Percentiles rank a stretch among this genome's conserved stretches.
phyloP scores from a whole-genome alignment of 2,113 vertebrate genomes.

The Neomonachus schauinslandi region DNA sequence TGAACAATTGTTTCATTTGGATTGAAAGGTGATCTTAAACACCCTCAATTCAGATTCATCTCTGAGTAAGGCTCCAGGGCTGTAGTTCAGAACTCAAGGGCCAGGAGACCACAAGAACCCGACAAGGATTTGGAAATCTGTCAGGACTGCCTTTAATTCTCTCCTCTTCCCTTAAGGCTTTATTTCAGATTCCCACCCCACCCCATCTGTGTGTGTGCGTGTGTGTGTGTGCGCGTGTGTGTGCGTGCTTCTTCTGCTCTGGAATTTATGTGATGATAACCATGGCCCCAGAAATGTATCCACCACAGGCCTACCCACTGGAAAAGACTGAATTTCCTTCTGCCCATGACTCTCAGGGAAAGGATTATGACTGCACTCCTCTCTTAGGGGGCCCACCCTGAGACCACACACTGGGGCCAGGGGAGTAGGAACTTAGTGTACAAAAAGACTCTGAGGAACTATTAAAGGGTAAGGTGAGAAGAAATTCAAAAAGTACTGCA shows the following conservation, averaged over 20 bases:
- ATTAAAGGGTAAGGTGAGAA: background rate
- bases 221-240: background rate
- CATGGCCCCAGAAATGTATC: background rate
- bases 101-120: background rate
- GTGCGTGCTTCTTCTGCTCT: background rate
- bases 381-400: background rate
- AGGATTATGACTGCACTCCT: background rate
- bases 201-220: background rate
- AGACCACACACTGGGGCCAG: background rate
- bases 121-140: background rate
- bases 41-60: background rate
- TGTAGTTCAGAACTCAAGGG: background rate
- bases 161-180: background rate
- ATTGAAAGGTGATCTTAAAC: conserved; percentile 1
- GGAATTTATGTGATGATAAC: background rate
- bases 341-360: background rate
- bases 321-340: background rate
- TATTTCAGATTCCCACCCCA: background rate
- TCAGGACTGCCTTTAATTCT: background rate
- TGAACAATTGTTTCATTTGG: background rate
- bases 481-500: background rate
- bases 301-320: background rate
- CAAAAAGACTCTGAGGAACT: background rate
- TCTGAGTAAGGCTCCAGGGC: background rate
- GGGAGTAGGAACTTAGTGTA: background rate